These are phyloP conservation scores for Gymnorhina tibicen DNA, from an alignment of 2,113 vertebrate species.

Conservation along the genomic window DNA sequence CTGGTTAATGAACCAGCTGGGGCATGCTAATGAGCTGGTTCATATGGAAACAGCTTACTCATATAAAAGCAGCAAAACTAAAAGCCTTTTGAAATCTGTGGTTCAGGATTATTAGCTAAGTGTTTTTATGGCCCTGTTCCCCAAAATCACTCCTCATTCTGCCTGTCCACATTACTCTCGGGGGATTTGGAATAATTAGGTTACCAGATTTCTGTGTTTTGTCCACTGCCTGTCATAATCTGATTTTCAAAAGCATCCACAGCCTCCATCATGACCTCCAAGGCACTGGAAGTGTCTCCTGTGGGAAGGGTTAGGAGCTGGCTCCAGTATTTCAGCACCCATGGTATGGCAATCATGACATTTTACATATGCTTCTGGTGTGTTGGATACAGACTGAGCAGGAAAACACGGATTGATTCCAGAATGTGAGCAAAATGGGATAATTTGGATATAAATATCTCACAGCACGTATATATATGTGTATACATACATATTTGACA, in stretches of 20 bases:
- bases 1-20: conserved; percentile 20
- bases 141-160: not conserved
- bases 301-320: not conserved
- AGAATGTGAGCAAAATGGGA: not conserved
- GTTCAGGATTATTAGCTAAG: not conserved
- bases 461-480: accelerated
- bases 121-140: not conserved
- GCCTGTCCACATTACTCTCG: not conserved
- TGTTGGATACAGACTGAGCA: not conserved
- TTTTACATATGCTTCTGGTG: not conserved
- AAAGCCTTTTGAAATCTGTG: not conserved
- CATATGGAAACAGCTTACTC: not conserved
- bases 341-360: accelerated
- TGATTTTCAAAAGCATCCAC: not conserved
- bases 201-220: not conserved
- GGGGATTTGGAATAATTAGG: not conserved
- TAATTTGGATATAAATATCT: not conserved
- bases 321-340: not conserved
- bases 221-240: not conserved
- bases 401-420: not conserved
- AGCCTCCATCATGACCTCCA: not conserved
- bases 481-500: not conserved
- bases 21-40: not conserved
- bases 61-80: not conserved
- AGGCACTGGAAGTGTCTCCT: not conserved